Evolutionary conservation across 2,888 invertebrate genomes (phyloP), one percentile per base, ranked within the genome.

Genomic region (Zygogramma bicolorata): DNA sequence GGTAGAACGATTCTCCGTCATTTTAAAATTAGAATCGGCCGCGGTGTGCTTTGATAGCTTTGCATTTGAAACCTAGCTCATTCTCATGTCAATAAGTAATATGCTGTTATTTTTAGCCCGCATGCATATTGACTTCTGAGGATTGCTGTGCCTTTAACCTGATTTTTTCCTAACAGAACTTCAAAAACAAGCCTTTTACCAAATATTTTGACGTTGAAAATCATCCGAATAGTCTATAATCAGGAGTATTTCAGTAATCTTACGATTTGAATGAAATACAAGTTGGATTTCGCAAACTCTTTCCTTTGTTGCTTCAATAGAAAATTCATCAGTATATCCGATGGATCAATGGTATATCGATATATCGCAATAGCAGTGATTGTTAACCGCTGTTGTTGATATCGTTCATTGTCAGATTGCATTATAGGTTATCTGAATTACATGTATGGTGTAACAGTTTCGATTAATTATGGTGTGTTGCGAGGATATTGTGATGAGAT

Each of bases 351-450:
- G 61, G 22, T 38, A 13, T 8, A 61, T 61, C 13, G 8, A 34
- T 20, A 60, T 60, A 38, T 60, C 22, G 60, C 61, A 61, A 61
- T 61, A 61, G 10, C 38, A 61, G 10, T 40, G 38, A 61, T 61
- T 61, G 61, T 61, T 61, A 38, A 38, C 34, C 61, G 61, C 38
- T 31, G 38, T 61, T 27, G 27, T 53, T 53, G 53, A 53, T 3
- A 27, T 53, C 27, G 53, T 22, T 25, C 7, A 53, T 53, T 61
- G 61, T 61, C 61, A 34, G 34, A 38, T 34, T 20, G n/a, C 20
- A 61, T 61, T 61, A 40, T 61, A 34, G 53, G 53, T 53, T 53
- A 53, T 53, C 53, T 53, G 25, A 53, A 53, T 53, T 53, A 53
- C 46, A 46, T 46, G 25, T 53, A 27, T 53, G 53, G 25, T 27